Conservation (phyloP, 2,888 invertebrate species). For the Strigamia transsilvanica region DNA sequence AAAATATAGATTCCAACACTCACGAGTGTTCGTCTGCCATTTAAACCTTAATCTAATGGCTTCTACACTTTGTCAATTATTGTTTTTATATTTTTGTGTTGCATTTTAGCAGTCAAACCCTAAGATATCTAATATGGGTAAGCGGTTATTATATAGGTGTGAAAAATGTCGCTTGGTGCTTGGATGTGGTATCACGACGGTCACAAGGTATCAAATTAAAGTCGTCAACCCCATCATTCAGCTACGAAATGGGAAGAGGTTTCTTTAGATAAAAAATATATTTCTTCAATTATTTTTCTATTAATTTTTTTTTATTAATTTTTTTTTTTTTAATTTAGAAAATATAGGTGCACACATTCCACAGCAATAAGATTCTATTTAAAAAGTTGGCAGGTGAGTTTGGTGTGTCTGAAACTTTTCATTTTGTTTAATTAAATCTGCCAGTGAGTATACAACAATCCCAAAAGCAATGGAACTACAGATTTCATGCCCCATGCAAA, state of each 20-base stretch:
- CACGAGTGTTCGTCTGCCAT: not conserved
- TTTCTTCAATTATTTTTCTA: not conserved
- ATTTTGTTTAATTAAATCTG: no score
- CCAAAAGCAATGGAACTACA: no score
- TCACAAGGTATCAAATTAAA: slow-evolving; percentile 28
- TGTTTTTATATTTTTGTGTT: not conserved
- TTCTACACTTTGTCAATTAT: not conserved
- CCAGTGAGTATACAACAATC: no score
- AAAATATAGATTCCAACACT: not conserved
- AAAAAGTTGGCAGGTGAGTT: no score
- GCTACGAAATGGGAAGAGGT: not conserved
- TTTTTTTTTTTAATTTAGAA: not conserved
- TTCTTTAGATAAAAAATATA: no score
- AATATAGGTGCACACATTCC: no score
- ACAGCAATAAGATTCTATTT: no score
- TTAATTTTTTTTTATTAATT: not conserved
- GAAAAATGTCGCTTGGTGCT: slow-evolving; percentile 4
- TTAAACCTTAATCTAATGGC: not conserved
- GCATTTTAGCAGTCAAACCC: not conserved
- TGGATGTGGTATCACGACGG: not conserved
- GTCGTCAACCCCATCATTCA: slow-evolving; percentile 30
- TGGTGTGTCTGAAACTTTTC: no score
- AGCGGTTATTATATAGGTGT: not conserved
- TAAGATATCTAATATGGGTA: not conserved
- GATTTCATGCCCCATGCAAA: no score